Evolutionary conservation across 2,797 vertebrate species (phyloP).

Genomic region (Sebastes reedi): DNA sequence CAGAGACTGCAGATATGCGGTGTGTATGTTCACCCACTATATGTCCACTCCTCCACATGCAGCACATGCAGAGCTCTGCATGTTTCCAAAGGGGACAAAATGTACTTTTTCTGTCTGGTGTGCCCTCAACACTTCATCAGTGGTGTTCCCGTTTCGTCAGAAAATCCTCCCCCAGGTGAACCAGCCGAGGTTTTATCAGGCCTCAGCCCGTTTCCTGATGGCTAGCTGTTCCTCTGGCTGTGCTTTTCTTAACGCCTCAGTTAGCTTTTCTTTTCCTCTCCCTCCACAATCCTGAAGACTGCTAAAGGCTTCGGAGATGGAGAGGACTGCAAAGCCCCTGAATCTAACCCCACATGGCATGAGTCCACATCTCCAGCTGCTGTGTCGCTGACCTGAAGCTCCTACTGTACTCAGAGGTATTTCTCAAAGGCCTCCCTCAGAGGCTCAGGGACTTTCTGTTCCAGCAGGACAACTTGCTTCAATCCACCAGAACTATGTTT

Average conservation of each 20-base stretch:
- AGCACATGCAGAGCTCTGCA: background rate
- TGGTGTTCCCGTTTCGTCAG: background rate
- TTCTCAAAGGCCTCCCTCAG: background rate
- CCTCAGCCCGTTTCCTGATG: slow-evolving; percentile 6
- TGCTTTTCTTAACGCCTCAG: slow-evolving; percentile 29
- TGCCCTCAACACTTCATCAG: background rate
- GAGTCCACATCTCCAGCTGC: slow-evolving; percentile 14
- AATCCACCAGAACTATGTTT: background rate
- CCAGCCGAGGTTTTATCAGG: background rate
- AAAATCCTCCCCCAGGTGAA: slow-evolving; percentile 10
- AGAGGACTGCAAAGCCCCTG: background rate
- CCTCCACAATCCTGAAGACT: background rate
- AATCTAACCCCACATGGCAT: slow-evolving; percentile 4
- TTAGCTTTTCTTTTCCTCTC: slow-evolving; percentile 10
- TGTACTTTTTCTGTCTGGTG: background rate
- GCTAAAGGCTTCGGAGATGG: slow-evolving; percentile 23
- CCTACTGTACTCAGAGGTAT: background rate
- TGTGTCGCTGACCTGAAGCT: slow-evolving; percentile 5
- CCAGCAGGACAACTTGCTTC: slow-evolving; percentile 14
- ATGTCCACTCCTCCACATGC: slow-evolving; percentile 17
- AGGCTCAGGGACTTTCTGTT: slow-evolving; percentile 23
- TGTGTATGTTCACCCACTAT: slow-evolving; percentile 12
- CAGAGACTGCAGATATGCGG: slow-evolving; percentile 14
- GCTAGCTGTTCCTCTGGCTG: slow-evolving; percentile 10
- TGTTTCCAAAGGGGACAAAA: slow-evolving; percentile 5